Evolutionary conservation across 2,888 invertebrate species (phyloP).

Genomic region (Sinohyriopsis cumingii): DNA sequence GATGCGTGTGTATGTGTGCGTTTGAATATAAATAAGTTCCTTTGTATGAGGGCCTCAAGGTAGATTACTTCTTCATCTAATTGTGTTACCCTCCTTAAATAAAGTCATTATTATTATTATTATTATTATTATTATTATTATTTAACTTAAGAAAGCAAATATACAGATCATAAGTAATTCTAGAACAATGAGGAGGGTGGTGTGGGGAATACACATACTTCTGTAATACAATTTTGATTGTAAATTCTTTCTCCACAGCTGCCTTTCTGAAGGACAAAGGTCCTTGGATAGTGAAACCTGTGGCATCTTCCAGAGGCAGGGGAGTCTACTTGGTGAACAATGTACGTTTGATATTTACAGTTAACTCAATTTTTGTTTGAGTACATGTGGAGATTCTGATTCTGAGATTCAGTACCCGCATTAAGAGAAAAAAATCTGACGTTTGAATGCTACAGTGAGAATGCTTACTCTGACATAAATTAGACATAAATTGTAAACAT

Average conservation of each 20-base stretch:
- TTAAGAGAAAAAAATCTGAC: background rate
- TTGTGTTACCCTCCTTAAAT: too few relatives aligned
- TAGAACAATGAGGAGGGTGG: background rate
- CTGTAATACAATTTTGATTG: background rate
- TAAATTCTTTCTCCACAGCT: slow-evolving; percentile 49
- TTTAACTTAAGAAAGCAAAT: too few relatives aligned
- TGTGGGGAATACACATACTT: background rate
- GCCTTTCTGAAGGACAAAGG: slow-evolving; percentile 84
- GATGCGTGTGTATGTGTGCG: too few relatives aligned
- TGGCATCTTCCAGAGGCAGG: slow-evolving; percentile 91
- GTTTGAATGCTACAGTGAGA: background rate
- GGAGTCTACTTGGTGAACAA: slow-evolving; percentile 91
- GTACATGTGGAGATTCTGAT: background rate
- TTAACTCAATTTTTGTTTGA: too few relatives aligned
- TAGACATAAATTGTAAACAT: too few relatives aligned
- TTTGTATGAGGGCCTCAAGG: too few relatives aligned
- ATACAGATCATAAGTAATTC: too few relatives aligned
- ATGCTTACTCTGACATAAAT: too few relatives aligned
- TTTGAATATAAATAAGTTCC: too few relatives aligned
- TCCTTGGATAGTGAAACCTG: slow-evolving; percentile 91
- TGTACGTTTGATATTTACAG: slow-evolving; percentile 55
- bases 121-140: too few relatives aligned
- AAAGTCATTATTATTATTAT: too few relatives aligned
- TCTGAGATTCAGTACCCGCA: background rate
- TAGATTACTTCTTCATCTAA: too few relatives aligned